Conservation (phyloP, 2,797 vertebrate genomes). For the Rhinogobio ventralis region DNA sequence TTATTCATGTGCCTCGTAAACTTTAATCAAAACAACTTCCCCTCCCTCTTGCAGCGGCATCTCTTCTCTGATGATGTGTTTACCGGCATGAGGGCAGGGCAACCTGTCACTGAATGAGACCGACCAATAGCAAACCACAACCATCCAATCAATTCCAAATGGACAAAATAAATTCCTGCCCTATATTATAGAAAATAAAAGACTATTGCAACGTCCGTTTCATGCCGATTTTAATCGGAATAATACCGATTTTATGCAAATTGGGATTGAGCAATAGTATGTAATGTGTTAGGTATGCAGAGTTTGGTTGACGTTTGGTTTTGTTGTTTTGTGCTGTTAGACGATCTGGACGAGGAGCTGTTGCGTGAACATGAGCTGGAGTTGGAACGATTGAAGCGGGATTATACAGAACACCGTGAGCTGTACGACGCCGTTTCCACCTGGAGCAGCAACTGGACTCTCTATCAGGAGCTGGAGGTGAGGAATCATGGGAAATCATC, state of each 20-base stretch:
- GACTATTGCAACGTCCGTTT: not conserved
- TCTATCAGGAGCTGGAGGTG: conserved; percentile 92
- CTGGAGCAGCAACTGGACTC: conserved; percentile 90
- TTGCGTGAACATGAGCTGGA: conserved; percentile 85
- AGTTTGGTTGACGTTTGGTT: not conserved
- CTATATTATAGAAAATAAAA: not conserved
- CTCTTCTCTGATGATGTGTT: not conserved
- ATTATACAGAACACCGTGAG: conserved; percentile 82
- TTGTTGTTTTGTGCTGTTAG: conserved; percentile 66
- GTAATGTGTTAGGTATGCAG: not conserved
- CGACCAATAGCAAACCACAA: not conserved
- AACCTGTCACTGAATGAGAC: not conserved
- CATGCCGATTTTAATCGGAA: not conserved
- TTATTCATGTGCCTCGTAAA: not conserved
- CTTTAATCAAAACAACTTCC: not conserved
- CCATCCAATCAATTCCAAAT: not conserved
- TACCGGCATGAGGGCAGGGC: not conserved
- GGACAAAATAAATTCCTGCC: not conserved
- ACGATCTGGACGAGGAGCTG: conserved; percentile 85
- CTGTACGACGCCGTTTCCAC: conserved; percentile 87
- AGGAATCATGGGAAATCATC: not conserved
- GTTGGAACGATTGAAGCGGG: conserved; percentile 76
- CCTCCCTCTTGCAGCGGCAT: no score
- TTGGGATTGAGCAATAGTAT: no score
- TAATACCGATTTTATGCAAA: not conserved